Percentiles rank a stretch among this genome's conserved stretches.
Conservation (phyloP, 2,797 vertebrate genomes). For the Dromococcyx pavoninus region DNA sequence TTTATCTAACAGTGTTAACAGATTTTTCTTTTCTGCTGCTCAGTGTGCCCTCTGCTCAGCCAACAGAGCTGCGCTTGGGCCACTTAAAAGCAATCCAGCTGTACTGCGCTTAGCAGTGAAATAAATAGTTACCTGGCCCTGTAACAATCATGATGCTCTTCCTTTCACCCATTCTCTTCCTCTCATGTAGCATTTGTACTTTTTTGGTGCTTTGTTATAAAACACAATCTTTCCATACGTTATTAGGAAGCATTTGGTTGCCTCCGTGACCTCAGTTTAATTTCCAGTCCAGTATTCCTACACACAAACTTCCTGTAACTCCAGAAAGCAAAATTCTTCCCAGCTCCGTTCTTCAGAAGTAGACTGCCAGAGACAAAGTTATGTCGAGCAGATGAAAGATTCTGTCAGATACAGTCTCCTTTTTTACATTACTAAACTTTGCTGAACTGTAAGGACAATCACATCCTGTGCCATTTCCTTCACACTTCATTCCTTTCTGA, state of each 20-base stretch:
- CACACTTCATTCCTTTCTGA: neutral
- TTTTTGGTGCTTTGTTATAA: neutral
- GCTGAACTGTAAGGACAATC: neutral
- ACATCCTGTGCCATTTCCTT: neutral
- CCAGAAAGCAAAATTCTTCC: neutral
- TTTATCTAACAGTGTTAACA: neutral
- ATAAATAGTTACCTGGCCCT: neutral
- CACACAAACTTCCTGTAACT: neutral
- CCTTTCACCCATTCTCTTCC: neutral
- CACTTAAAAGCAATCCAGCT: neutral
- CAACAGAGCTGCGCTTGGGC: neutral
- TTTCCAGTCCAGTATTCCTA: neutral
- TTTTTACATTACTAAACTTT: neutral
- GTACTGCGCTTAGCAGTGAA: neutral
- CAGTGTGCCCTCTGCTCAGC: neutral
- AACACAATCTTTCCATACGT: neutral
- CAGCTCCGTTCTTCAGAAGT: neutral
- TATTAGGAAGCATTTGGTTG: neutral
- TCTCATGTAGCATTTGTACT: neutral
- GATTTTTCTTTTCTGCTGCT: neutral
- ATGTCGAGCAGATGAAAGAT: neutral
- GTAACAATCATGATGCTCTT: neutral
- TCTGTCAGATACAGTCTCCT: neutral
- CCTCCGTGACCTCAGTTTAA: neutral
- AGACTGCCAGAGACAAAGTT: neutral